Evolutionary conservation across 1,140 invertebrate species (phyloP), one percentile per base, ranked within the genome.

Genomic region (Mactra quadrangularis): DNA sequence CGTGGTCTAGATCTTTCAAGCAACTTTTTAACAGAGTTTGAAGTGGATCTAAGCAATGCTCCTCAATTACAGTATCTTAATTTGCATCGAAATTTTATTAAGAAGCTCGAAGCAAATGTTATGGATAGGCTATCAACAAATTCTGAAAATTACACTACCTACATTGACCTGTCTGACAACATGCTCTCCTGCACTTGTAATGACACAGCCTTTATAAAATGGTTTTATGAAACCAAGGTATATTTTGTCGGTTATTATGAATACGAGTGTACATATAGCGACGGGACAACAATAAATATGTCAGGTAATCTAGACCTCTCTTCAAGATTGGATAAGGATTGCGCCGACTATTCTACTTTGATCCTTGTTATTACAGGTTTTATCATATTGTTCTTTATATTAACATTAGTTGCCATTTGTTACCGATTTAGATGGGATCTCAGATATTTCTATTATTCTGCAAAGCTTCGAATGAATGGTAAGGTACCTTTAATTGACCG

Each of bases 361-460:
- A 77, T 64, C 11, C 4, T 64, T 2, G 25, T 17, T 22, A 11
- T 19, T 1, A 22, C 13, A 6, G 6, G 29, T 3, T n/a, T 45
- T 15, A n/a, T 82, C 9, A 3, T 82, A 11, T 9, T 74, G 0
- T 29, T 52, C 9, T 0, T 82, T 9, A 29, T 33, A 31, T 0
- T 82, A 0, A 72, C 53, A 15, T 22, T 52, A 9, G 2, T 19
- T 0, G 64, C 71, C 0, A n/a, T 83, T n/a, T 22, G 76, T 1
- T 83, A 83, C 25, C 31, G 82, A 27, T 83, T 59, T 55, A 72
- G 72, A n/a, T 83, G 82, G 82, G 59, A 78, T 29, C 29, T 84
- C 6, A 64, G 82, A 3, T 84, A 84, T 53, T 55, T 84, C 1
- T 84, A 84, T 50, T 75, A 83, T 27, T 60, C 60, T 9, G 47